phyloP scores from a whole-genome alignment of 2,113 vertebrate genomes.

The Ardeotis arabs region DNA sequence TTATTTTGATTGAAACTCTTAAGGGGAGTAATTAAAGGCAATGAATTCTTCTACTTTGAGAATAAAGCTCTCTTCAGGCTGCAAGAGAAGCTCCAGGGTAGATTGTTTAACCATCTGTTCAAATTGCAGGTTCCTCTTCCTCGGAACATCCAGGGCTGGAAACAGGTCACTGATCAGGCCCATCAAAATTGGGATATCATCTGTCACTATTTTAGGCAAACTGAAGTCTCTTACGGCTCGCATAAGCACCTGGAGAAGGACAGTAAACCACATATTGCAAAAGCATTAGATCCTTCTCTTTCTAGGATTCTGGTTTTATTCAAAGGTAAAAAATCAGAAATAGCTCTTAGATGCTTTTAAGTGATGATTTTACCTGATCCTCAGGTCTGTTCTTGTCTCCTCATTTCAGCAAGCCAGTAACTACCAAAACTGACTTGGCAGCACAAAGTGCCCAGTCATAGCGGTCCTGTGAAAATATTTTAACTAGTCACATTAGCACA shows the following conservation, averaged over 20 bases:
- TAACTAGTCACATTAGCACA: not conserved
- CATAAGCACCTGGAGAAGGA: constrained; percentile 79
- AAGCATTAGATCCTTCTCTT: not conserved
- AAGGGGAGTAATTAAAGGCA: constrained; percentile 7
- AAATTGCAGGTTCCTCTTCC: constrained; percentile 77
- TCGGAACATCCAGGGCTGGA: constrained; percentile 80
- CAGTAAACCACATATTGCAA: not conserved
- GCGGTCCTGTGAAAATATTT: constrained; percentile 73
- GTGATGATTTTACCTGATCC: constrained; percentile 75
- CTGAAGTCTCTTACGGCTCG: constrained; percentile 85
- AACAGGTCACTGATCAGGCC: constrained; percentile 86
- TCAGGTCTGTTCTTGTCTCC: constrained; percentile 78
- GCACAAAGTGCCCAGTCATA: constrained; percentile 82
- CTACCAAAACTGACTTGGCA: constrained; percentile 83
- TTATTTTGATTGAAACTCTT: constrained; percentile 26
- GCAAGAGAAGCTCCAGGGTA: constrained; percentile 81
- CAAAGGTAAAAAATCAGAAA: not conserved
- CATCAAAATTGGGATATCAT: constrained; percentile 83
- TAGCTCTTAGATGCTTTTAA: not conserved
- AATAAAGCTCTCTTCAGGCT: constrained; percentile 88
- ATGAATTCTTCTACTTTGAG: constrained; percentile 79
- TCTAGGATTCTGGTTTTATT: not conserved
- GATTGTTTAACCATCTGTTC: constrained; percentile 82
- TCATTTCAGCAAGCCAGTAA: constrained; percentile 78
- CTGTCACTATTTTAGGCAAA: constrained; percentile 85